Evolutionary conservation across 2,888 invertebrate genomes (phyloP), one percentile per base, ranked within the genome.

Genomic region (Sesamia inferens): DNA sequence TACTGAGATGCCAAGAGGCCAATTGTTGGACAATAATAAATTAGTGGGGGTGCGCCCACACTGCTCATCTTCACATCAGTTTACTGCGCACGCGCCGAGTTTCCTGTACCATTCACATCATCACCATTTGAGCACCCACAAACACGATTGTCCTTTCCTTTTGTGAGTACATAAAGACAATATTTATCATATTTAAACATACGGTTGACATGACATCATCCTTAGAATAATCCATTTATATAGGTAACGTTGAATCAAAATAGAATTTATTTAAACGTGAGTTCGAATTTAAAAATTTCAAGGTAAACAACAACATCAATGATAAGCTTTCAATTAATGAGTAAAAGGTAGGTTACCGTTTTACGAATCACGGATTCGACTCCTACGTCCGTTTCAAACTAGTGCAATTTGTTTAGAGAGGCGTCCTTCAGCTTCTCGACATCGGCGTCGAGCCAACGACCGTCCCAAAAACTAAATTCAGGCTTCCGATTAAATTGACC

Each of bases 31-130:
- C 89, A 90, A 92, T 82, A 85, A 93, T 90, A 90, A 92, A 88
- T 86, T 85, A 85, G 92, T 91, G 94, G 93, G 94, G 94, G 94
- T 93, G 94, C 94, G 93, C 95, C 95, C 93, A 95, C 95, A 92
- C 93, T 83, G 90, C 91, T 94, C 94, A 95, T 95, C 95, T 94
- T 88, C 82, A 89, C 93, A 94, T 94, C 92, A 94, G 92, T 91
- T 94, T 90, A 93, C 92, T 87, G 93, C 91, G 94, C 95, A 95
- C 94, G 94, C 94, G 94, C 89, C 89, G 88, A 84, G 89, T 92
- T 94, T 95, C 94, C 95, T 94, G 94, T 92, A 90, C 89, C 92
- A 93, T 94, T 94, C 91, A 90, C 85, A 92, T 90, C 89, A 91
- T 88, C 88, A 88, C 87, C 88, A 88, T 91, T 90, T 89, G 88